Evolutionary conservation across 2,888 invertebrate species (phyloP).

Genomic region (Drosophila kuntzei): DNA sequence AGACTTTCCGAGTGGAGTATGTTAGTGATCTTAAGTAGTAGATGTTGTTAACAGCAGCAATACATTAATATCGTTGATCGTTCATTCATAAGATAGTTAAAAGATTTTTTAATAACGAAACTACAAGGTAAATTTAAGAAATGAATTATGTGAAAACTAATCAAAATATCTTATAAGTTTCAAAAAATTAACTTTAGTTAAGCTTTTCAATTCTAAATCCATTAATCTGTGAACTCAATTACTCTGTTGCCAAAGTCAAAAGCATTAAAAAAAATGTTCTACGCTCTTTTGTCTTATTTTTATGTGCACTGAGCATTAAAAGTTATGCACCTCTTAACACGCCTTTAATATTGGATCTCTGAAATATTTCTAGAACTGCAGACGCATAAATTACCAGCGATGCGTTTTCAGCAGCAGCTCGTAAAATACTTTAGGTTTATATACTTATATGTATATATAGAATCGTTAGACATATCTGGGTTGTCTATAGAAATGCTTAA

Average conservation of each 20-base stretch:
- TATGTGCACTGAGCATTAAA: conserved; percentile 4
- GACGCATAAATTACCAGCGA: conserved; percentile 62
- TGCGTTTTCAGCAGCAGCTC: conserved; percentile 52
- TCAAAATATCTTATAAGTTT: no score
- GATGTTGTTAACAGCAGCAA: neutral
- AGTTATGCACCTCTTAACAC: conserved; percentile 24
- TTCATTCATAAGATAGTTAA: no score
- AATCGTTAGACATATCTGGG: conserved; percentile 44
- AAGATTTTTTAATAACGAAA: no score
- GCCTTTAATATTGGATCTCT: conserved; percentile 32
- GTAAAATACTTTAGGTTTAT: conserved; percentile 56
- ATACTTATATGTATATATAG: conserved; percentile 30
- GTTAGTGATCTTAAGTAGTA: neutral
- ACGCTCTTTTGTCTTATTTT: conserved; percentile 10
- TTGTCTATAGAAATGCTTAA: conserved; percentile 45
- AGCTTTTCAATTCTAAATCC: neutral
- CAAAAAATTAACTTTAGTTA: no score
- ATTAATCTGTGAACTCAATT: neutral
- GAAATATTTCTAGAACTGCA: conserved; percentile 29
- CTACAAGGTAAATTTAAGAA: no score
- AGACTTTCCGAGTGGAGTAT: neutral
- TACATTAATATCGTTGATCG: neutral
- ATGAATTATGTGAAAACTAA: no score
- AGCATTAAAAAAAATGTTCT: conserved; percentile 6
- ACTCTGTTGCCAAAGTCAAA: neutral